A percentile compares a stretch with the other conserved stretches of the same genome.
These are phyloP conservation scores for Archivesica marissinica DNA, from an alignment of 1,140 invertebrate genomes.

Conservation along the genomic window DNA sequence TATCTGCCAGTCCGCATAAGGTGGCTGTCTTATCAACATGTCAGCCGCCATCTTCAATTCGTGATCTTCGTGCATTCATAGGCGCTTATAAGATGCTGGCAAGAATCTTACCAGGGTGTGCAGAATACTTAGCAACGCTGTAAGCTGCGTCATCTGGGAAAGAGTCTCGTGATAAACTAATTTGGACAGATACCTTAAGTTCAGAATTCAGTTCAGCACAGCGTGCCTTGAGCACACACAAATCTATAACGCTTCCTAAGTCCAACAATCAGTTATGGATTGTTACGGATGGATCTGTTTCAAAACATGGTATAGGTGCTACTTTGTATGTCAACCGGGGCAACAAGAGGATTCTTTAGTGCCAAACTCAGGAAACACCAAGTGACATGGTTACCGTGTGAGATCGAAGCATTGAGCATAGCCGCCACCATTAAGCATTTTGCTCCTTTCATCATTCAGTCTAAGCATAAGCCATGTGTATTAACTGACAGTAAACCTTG, in stretches of 20 bases:
- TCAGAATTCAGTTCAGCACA: constrained; percentile 26
- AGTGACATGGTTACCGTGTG: constrained; percentile 39
- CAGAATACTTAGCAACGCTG: background rate
- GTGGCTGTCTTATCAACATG: constrained; percentile 51
- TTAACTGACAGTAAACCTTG: constrained; percentile 69
- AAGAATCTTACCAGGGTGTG: constrained; percentile 39
- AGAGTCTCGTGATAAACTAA: constrained; percentile 41
- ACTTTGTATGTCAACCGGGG: constrained; percentile 54
- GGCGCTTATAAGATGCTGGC: constrained; percentile 64
- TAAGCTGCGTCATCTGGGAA: constrained; percentile 32
- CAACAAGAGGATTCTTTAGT: constrained; percentile 63
- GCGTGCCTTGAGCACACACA: constrained; percentile 2
- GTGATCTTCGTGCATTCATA: constrained; percentile 54
- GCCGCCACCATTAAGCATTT: constrained; percentile 61
- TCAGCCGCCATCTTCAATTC: constrained; percentile 49
- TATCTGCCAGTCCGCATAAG: constrained; percentile 53
- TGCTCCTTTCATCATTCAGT: constrained; percentile 63
- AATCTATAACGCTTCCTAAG: constrained; percentile 15
- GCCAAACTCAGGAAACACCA: constrained; percentile 51
- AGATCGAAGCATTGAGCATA: constrained; percentile 36
- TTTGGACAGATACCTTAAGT: constrained; percentile 43
- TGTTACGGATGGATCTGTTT: constrained; percentile 62
- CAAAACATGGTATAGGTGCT: constrained; percentile 26
- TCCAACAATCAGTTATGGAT: constrained; percentile 62
- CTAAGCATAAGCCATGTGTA: constrained; percentile 46